phyloP scores from a whole-genome alignment of 2,797 vertebrate genomes.

The Spondyliosoma cantharus region DNA sequence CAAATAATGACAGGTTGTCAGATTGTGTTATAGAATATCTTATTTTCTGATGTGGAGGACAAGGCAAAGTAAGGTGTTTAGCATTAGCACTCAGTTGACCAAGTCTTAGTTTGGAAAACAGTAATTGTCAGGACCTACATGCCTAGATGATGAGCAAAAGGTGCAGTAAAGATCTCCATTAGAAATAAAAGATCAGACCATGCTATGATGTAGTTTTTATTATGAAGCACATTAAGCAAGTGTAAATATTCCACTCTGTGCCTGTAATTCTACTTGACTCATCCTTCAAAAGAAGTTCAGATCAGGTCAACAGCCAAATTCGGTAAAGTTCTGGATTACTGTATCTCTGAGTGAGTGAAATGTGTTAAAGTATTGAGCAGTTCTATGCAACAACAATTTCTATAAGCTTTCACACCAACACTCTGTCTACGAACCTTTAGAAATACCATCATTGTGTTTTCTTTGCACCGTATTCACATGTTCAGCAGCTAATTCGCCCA shows the following conservation, averaged over 20 bases:
- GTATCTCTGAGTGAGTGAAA: neutral
- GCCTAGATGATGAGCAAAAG: neutral
- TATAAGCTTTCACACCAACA: too few species aligned
- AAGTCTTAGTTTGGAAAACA: too few species aligned
- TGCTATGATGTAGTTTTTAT: slow-evolving; percentile 5
- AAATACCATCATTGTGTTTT: neutral
- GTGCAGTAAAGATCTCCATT: neutral
- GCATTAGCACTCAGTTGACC: too few species aligned
- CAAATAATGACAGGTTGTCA: too few species aligned
- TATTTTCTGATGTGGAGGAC: too few species aligned
- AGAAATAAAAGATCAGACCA: neutral
- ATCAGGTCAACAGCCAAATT: neutral
- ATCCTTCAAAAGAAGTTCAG: neutral
- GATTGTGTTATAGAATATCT: too few species aligned
- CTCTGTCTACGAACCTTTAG: neutral
- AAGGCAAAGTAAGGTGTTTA: too few species aligned
- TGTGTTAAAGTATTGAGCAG: too few species aligned
- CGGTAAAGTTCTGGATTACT: neutral
- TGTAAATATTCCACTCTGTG: neutral
- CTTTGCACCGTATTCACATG: neutral
- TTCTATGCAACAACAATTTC: too few species aligned
- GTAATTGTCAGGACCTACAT: neutral
- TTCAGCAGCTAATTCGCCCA: neutral
- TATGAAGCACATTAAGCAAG: slow-evolving; percentile 19
- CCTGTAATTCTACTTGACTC: neutral